These are phyloP conservation scores for Echiichthys vipera DNA, from an alignment of 2,797 vertebrate species.

Conservation along the genomic window DNA sequence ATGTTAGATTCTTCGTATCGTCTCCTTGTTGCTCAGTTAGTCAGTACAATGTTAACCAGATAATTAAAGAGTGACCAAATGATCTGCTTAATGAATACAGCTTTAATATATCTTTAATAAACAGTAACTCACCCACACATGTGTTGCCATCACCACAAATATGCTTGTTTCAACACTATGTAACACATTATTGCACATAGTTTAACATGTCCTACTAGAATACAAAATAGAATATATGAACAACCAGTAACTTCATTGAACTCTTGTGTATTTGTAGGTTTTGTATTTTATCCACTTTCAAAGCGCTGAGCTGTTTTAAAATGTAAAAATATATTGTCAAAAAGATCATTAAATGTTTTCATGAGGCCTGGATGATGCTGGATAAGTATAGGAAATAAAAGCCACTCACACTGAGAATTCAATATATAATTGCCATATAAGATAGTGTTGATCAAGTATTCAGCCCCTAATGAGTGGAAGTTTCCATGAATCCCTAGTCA, in stretches of 20 bases:
- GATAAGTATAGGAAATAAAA: neutral
- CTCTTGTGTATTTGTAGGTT: neutral
- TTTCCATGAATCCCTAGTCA: constrained; percentile 5
- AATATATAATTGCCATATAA: neutral
- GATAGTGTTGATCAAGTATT: too few species aligned
- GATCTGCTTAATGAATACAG: neutral
- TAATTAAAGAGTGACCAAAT: neutral
- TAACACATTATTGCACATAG: neutral
- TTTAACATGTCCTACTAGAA: neutral
- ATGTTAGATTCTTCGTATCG: too few species aligned
- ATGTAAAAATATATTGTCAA: neutral
- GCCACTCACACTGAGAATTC: neutral
- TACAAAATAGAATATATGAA: neutral
- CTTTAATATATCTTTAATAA: constrained; percentile 13
- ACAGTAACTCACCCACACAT: neutral
- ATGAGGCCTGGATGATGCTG: neutral
- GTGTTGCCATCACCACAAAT: neutral
- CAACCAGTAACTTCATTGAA: neutral
- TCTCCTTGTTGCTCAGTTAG: neutral
- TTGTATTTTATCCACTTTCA: neutral
- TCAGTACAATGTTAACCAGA: neutral
- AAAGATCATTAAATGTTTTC: neutral
- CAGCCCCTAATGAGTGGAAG: neutral
- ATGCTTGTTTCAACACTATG: neutral
- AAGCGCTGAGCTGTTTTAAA: neutral